A percentile compares a stretch with the other conserved stretches of the same genome.
Evolutionary conservation across 2,888 invertebrate species (phyloP).

Genomic region (Erebia aethiops): DNA sequence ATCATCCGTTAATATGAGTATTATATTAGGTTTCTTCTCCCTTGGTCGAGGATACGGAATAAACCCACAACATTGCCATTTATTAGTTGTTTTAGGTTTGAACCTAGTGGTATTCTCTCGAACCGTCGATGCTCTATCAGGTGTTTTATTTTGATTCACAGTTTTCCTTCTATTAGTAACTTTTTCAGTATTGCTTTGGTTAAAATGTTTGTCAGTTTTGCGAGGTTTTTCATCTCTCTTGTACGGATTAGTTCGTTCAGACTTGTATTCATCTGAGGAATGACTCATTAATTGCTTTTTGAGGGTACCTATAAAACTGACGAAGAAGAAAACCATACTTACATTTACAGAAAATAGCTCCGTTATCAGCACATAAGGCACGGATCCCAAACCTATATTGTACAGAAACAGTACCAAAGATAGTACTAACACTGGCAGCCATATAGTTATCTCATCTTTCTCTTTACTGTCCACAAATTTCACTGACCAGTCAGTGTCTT

Average conservation of each 20-base stretch:
- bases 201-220: conserved; percentile 67
- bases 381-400: conserved; percentile 75
- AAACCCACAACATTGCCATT: conserved; percentile 71
- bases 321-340: conserved; percentile 48
- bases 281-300: no score
- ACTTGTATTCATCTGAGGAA: conserved; percentile 58
- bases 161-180: conserved; percentile 54
- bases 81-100: conserved; percentile 63
- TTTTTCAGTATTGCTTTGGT: conserved; percentile 62
- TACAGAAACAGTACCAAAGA: conserved; percentile 71
- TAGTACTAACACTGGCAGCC: conserved; percentile 67
- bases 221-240: conserved; percentile 62
- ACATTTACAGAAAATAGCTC: conserved; percentile 74
- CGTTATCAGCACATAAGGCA: conserved; percentile 75
- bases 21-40: conserved; percentile 95
- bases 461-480: conserved; percentile 47
- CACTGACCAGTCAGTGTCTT: conserved; percentile 46
- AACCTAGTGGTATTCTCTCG: conserved; percentile 68
- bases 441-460: conserved; percentile 52
- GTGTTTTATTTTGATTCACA: conserved; percentile 59
- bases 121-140: conserved; percentile 55
- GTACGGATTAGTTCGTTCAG: conserved; percentile 64
- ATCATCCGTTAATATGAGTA: conserved; percentile 98
- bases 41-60: conserved; percentile 84
- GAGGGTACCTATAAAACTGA: no score